A percentile compares a stretch with the other conserved stretches of the same genome.
Evolutionary conservation across 2,113 vertebrate genomes (phyloP).

Genomic region (Psilopsiagon aurifrons): DNA sequence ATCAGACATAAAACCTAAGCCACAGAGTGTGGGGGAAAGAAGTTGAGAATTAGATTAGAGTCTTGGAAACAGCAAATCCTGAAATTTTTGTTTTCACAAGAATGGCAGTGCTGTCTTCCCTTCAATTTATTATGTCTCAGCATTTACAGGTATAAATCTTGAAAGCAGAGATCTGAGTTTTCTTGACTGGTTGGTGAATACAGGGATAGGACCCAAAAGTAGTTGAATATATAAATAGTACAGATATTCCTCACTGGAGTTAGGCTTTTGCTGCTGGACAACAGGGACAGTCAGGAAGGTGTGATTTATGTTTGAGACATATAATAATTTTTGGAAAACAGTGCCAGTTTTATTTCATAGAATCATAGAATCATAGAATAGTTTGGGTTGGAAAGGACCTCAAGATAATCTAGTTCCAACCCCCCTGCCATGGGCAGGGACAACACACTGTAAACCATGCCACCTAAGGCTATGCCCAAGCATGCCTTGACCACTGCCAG

Average conservation of each 20-base stretch:
- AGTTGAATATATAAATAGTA: background rate
- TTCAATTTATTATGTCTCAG: background rate
- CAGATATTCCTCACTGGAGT: background rate
- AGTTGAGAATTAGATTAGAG: background rate
- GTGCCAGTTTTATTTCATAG: background rate
- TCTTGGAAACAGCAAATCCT: background rate
- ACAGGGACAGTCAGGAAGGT: background rate
- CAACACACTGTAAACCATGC: no score
- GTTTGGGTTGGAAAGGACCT: no score
- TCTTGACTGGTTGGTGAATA: background rate
- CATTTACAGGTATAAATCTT: background rate
- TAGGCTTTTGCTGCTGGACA: background rate
- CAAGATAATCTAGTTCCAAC: no score
- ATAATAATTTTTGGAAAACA: background rate
- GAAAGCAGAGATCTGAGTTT: background rate
- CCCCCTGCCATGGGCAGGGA: no score
- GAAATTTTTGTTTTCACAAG: background rate
- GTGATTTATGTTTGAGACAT: background rate
- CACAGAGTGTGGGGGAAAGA: background rate
- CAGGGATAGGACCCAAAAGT: background rate
- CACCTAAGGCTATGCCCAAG: no score
- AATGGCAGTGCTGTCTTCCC: background rate
- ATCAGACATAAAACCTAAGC: background rate
- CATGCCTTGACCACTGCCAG: no score
- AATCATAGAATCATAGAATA: no score